Evolutionary conservation across 2,113 vertebrate genomes (phyloP), one percentile per base, ranked within the genome.

Genomic region (Plotosus lineatus): DNA sequence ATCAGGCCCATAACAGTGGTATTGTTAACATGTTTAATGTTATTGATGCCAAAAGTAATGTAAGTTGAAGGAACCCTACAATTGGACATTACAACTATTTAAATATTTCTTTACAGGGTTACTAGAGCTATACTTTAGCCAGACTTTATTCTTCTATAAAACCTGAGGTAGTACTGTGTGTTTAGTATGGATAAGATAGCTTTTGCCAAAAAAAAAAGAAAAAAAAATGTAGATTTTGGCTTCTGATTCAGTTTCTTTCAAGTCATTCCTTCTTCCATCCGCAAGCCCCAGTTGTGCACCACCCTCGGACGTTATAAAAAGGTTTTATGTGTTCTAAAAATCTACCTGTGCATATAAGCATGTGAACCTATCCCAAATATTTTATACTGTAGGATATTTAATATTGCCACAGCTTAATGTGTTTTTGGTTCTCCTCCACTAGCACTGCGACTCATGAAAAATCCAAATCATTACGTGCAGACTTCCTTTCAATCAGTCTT

Each of bases 171-270:
- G 23, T 87, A 89, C 92, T 90, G 92, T 89, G 92, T 92, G 95
- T 95, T 94, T 95, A 91, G 93, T 94, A 93, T 92, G 92, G 92
- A 91, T 93, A 89, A 88, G 91, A 92, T 93, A 91, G 86, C 92
- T 94, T 92, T 88, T 83, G 92, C 94, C 95, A 96, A 95, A 94
- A 73, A 91, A 94, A 95, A 96, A 94, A 96, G 95, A 96, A 95
- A 94, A 73, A 91, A 94, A 95, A 96, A 94, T 96, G 95, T 97
- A 95, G 94, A 91, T 95, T 94, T 96, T 97, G 96, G 95, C 96
- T 91, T 86, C 26, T 61, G 82, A 74, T 42, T 44, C 78, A 88
- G 89, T 88, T 68, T 85, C 58, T 92, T 89, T 89, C 91, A 91
- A 88, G 87, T 86, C 89, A 88, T 89, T 83, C 89, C 92, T 93